These are phyloP conservation scores for Psococerastis gibbosa DNA, from an alignment of 2,888 invertebrate species.

Conservation along the genomic window DNA sequence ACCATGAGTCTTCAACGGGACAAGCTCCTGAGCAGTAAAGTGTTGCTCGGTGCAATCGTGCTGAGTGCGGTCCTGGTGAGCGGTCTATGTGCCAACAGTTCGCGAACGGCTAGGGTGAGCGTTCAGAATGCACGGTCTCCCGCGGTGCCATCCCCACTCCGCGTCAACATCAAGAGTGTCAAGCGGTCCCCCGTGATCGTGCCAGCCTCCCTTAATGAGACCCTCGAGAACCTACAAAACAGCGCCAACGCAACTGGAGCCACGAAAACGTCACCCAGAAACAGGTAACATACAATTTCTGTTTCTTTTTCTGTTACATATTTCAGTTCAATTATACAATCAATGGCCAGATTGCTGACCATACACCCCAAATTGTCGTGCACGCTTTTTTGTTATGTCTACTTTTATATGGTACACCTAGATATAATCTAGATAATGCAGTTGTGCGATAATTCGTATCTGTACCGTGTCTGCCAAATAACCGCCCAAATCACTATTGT, in stretches of 20 bases:
- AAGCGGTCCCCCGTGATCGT: slow-evolving; percentile 2
- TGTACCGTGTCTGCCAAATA: too few species aligned
- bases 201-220: background rate
- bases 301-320: too few species aligned
- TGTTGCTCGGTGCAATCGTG: background rate
- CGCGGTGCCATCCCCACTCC: background rate
- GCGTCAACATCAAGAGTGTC: slow-evolving; percentile 6
- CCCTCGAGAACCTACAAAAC: background rate
- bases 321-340: too few species aligned
- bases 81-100: background rate
- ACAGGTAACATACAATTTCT: slow-evolving; percentile 3
- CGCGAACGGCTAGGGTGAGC: background rate
- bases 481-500: too few species aligned
- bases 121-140: too few species aligned
- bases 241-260: background rate
- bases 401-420: too few species aligned
- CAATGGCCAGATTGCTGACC: too few species aligned
- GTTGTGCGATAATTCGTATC: too few species aligned
- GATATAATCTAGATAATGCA: too few species aligned
- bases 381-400: too few species aligned
- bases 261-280: slow-evolving; percentile 5
- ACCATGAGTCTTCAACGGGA: background rate
- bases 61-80: background rate
- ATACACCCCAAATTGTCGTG: too few species aligned
- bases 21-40: too few species aligned